Conservation (phyloP, 2,797 vertebrate genomes). For the Melanotaenia pygmaea region DNA sequence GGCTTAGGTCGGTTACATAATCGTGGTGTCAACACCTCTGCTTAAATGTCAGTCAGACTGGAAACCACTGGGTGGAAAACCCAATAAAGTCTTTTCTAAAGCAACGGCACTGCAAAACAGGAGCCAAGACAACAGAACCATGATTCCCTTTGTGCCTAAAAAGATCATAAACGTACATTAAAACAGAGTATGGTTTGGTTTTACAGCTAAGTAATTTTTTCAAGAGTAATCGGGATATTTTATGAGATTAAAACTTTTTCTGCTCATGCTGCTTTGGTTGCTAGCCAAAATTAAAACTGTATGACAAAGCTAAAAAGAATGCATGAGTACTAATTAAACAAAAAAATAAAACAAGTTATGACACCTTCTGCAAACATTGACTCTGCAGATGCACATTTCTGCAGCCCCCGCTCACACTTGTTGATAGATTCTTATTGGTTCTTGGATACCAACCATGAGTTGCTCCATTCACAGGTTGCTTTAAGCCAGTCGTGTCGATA, state of each 20-base stretch:
- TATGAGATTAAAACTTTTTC: neutral
- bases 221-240: neutral
- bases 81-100: constrained; percentile 2
- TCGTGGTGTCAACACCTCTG: constrained; percentile 28
- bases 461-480: constrained; percentile 24
- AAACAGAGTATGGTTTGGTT: neutral
- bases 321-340: constrained; percentile 40
- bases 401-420: neutral
- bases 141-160: neutral
- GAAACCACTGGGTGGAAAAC: constrained; percentile 14
- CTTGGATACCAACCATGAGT: constrained; percentile 60
- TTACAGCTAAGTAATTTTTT: neutral
- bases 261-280: neutral
- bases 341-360: constrained; percentile 27
- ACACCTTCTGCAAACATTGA: constrained; percentile 53
- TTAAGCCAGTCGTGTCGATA: constrained; percentile 63
- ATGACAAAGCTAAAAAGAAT: constrained; percentile 33
- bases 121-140: neutral
- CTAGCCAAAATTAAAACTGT: constrained; percentile 35
- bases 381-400: constrained; percentile 46
- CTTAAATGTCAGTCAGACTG: constrained; percentile 26
- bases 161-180: neutral
- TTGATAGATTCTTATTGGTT: constrained; percentile 49
- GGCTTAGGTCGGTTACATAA: constrained; percentile 28
- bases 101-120: neutral